Percentiles rank a stretch among this genome's conserved stretches.
Evolutionary conservation across 2,888 invertebrate species (phyloP).

Genomic region (Hypomecis punctinalis): DNA sequence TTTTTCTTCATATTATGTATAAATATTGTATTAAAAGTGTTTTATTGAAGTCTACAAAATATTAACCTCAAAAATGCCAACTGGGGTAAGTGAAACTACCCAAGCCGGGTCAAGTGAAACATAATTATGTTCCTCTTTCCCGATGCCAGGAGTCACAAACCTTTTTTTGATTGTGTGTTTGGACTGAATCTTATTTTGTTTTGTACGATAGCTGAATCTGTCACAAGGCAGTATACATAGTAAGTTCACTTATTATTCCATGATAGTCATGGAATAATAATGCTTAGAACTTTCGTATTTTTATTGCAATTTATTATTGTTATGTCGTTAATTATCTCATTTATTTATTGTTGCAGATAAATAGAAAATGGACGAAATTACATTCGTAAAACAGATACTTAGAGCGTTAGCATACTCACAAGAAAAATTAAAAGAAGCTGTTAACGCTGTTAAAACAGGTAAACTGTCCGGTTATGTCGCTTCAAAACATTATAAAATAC

Average conservation of each 20-base stretch:
- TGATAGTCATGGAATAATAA: too few relatives aligned
- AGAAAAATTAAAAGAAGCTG: conserved; percentile 1
- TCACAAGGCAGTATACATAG: too few relatives aligned
- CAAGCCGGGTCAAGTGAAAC: conserved; percentile 18
- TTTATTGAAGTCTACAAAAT: neutral
- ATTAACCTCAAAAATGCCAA: neutral
- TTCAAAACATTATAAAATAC: conserved; percentile 1
- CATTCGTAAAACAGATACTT: neutral
- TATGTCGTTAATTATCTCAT: too few relatives aligned
- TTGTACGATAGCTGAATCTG: too few relatives aligned
- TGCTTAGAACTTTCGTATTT: too few relatives aligned
- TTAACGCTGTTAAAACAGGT: neutral
- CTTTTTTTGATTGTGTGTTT: too few relatives aligned
- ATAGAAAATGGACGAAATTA: neutral
- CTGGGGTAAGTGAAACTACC: conserved; percentile 14
- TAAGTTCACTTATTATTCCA: too few relatives aligned
- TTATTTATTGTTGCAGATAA: too few relatives aligned
- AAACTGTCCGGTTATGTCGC: conserved; percentile 1
- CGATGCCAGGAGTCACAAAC: conserved; percentile 14
- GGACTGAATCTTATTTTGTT: too few relatives aligned
- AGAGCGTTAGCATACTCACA: neutral
- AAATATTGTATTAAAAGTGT: too few relatives aligned
- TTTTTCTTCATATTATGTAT: too few relatives aligned
- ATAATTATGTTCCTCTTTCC: conserved; percentile 22
- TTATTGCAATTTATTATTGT: too few relatives aligned